Conservation (phyloP, 2,888 invertebrate species). For the Rhingia rostrata region DNA sequence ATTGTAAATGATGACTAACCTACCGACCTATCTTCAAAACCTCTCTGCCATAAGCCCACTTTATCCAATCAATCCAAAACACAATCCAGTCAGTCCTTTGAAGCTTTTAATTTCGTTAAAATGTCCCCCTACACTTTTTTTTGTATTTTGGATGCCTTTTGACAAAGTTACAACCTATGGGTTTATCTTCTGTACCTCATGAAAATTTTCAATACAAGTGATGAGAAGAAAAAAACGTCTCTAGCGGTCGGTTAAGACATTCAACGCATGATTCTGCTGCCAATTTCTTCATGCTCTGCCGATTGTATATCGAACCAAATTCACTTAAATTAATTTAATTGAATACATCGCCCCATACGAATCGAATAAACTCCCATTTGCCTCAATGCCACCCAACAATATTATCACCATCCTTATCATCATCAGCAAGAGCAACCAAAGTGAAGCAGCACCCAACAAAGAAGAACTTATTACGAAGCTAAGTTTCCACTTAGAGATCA, state of each 20-base stretch:
- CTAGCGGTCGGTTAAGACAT: neutral
- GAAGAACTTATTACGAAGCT: constrained; percentile 43
- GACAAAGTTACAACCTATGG: neutral
- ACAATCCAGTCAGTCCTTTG: no score
- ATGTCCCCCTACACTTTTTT: neutral
- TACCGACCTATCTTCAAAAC: no score
- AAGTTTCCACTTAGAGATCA: constrained; percentile 63
- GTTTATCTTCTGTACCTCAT: neutral
- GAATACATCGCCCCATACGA: constrained; percentile 53
- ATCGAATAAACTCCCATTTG: constrained; percentile 46
- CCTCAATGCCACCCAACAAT: neutral
- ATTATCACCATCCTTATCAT: constrained; percentile 18
- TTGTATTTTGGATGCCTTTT: neutral
- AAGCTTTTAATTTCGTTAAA: constrained; percentile 31
- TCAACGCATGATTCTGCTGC: neutral
- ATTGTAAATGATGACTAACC: no score
- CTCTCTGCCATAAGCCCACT: no score
- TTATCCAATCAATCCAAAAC: no score
- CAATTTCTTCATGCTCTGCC: neutral
- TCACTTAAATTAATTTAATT: constrained; percentile 71
- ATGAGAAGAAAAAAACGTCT: neutral
- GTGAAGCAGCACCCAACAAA: constrained; percentile 40
- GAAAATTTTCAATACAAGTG: constrained; percentile 2
- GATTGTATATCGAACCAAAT: constrained; percentile 60
- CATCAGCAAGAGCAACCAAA: constrained; percentile 16